Conservation (phyloP, 2,113 vertebrate genomes). For the Hemiprocne comata region DNA sequence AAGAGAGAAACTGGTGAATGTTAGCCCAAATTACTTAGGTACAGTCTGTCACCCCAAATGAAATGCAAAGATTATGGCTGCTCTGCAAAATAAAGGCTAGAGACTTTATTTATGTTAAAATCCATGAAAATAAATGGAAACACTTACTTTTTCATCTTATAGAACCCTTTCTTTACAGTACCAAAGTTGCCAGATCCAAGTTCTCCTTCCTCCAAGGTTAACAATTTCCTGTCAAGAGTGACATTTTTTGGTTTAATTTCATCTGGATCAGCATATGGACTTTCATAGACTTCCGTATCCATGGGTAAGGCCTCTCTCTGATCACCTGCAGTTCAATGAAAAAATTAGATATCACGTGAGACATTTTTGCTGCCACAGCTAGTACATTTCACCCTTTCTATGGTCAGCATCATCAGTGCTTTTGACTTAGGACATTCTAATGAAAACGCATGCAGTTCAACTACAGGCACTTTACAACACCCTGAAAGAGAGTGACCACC, state of each 20-base stretch:
- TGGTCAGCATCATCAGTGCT: neutral
- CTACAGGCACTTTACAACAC: neutral
- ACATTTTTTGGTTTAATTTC: constrained; percentile 90
- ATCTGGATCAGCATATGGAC: constrained; percentile 95
- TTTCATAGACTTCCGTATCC: constrained; percentile 94
- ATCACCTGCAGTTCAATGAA: constrained; percentile 31
- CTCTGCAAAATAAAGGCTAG: neutral
- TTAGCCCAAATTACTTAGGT: neutral
- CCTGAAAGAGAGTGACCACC: neutral
- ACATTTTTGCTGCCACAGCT: neutral
- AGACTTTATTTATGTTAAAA: neutral
- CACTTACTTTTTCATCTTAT: constrained; percentile 92
- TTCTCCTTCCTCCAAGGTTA: constrained; percentile 89
- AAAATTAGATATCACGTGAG: neutral
- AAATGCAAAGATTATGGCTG: neutral
- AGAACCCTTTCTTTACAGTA: constrained; percentile 91
- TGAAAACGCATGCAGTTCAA: neutral
- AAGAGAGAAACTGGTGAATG: neutral
- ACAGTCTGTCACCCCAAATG: neutral
- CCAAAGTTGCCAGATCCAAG: constrained; percentile 98
- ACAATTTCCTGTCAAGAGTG: constrained; percentile 80
- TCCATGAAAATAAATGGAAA: neutral
- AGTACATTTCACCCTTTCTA: neutral
- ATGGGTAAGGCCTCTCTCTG: constrained; percentile 88
- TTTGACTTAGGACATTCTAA: neutral